Percentiles rank a stretch among this genome's conserved stretches.
These are phyloP conservation scores for Torymus tubicola DNA, from an alignment of 2,888 invertebrate species.

Conservation along the genomic window DNA sequence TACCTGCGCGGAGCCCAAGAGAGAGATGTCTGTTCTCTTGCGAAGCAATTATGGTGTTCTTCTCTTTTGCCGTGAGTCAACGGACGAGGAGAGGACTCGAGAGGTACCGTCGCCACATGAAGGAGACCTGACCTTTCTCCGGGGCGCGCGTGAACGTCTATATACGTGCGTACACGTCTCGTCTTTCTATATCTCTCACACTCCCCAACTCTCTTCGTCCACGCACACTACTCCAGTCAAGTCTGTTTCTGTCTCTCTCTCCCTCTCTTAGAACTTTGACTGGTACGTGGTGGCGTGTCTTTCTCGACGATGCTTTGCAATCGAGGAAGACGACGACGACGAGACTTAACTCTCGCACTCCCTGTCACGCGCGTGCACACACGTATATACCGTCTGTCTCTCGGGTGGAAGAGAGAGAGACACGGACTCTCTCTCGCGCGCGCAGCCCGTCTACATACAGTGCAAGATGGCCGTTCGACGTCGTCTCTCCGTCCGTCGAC, in stretches of 20 bases:
- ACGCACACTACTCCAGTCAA: background rate
- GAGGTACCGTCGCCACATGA: slow-evolving; percentile 31
- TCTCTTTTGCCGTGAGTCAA: no score
- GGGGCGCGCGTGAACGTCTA: background rate
- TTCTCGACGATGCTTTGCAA: no score
- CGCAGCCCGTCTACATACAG: slow-evolving; percentile 1
- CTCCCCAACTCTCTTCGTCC: background rate
- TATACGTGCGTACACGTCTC: background rate
- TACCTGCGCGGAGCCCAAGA: no score
- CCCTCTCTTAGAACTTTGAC: no score
- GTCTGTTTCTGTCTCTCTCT: no score
- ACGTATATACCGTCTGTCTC: background rate
- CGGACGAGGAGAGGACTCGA: slow-evolving; percentile 22
- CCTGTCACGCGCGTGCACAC: background rate
- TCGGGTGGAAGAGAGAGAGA: background rate
- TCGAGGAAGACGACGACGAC: no score
- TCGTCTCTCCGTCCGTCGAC: no score
- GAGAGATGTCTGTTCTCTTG: no score
- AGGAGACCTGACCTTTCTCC: slow-evolving; percentile 31
- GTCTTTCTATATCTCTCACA: background rate
- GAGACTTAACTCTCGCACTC: background rate
- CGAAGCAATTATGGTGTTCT: no score
- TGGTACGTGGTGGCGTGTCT: no score
- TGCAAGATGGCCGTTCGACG: slow-evolving; percentile 42
- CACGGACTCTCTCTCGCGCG: background rate